phyloP scores from a whole-genome alignment of 2,113 vertebrate genomes.

The Cyphomyrus plagiostoma region DNA sequence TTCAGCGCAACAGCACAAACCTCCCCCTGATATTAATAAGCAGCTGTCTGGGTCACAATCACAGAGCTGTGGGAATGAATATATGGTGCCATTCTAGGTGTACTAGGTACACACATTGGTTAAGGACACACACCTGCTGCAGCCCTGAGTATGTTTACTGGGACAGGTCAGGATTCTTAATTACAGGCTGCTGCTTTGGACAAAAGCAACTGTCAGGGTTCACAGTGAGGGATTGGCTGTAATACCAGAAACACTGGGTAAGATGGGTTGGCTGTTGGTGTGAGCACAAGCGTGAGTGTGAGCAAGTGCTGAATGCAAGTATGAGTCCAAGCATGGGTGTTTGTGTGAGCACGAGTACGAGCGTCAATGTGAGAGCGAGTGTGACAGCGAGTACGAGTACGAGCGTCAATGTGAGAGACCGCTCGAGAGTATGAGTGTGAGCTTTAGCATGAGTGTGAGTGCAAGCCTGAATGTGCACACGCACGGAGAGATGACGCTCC shows the following conservation, averaged over 20 bases:
- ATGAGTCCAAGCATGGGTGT: background rate
- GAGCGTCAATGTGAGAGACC: background rate
- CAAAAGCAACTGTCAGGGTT: background rate
- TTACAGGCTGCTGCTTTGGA: background rate
- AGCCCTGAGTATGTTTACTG: background rate
- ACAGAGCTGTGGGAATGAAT: background rate
- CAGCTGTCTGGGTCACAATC: background rate
- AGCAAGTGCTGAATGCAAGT: background rate
- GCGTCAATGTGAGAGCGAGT: background rate
- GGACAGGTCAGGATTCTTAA: background rate
- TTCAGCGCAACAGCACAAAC: background rate
- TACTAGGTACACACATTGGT: background rate
- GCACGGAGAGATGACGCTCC: conserved; percentile 84
- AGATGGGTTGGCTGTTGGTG: background rate
- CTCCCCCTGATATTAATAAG: background rate
- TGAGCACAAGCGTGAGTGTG: background rate
- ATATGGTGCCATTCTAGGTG: background rate
- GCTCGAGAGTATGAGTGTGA: background rate
- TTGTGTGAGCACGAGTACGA: background rate
- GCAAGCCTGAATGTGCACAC: conserved; percentile 39
- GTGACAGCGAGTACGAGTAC: background rate
- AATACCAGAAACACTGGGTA: background rate
- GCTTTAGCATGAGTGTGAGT: background rate
- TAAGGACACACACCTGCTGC: background rate
- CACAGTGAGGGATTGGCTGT: background rate